Conservation (phyloP, 1,140 invertebrate genomes). For the roundworm (Caenorhabditis elegans) region WBcel235 BX284606.5:4982001-4982500, state of each 20-base stretch:
- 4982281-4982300: slow-evolving; percentile 3
- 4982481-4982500: neutral
- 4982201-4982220: neutral
- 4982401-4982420: neutral
- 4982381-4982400: neutral
- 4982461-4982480: neutral
- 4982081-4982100: slow-evolving; percentile 15
- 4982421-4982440: slow-evolving; percentile 32
- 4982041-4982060: neutral
- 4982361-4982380: neutral
- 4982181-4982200: neutral
- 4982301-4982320: slow-evolving; percentile 16
- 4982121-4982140: neutral
- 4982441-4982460: slow-evolving; percentile 21
- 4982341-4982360: slow-evolving; percentile 21
- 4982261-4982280: slow-evolving; percentile 14
- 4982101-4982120: neutral
- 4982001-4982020: neutral
- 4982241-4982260: neutral
- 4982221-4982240: neutral
- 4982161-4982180: neutral
- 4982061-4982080: slow-evolving; percentile 6
- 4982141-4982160: neutral
- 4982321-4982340: slow-evolving; percentile 22
- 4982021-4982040: neutral